Conservation (phyloP, 2,113 vertebrate species). For the Apteryx owenii region DNA sequence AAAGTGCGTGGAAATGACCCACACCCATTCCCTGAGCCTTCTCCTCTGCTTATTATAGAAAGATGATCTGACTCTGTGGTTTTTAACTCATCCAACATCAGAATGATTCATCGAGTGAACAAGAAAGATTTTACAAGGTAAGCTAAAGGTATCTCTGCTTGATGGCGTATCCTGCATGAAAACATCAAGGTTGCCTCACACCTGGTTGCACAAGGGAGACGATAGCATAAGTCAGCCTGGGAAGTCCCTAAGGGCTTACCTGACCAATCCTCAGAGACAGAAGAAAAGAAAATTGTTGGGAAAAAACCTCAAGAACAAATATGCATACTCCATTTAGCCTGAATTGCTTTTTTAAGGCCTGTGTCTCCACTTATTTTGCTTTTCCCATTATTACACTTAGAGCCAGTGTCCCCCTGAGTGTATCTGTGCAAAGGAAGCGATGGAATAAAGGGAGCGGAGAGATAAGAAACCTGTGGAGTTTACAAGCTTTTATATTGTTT, state of each 20-base stretch:
- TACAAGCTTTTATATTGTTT: neutral
- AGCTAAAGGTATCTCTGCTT: neutral
- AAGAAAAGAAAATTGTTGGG: neutral
- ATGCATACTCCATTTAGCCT: neutral
- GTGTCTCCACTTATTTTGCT: neutral
- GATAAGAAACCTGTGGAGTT: neutral
- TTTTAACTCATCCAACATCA: neutral
- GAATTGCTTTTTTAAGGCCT: neutral
- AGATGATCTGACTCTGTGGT: neutral
- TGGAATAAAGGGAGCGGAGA: neutral
- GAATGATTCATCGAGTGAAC: neutral
- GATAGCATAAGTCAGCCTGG: neutral
- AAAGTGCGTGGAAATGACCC: neutral
- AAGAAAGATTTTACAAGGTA: neutral
- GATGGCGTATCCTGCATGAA: neutral
- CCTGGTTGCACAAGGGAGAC: rapidly evolving
- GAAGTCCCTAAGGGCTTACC: neutral
- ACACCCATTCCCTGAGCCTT: neutral
- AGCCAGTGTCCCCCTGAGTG: neutral
- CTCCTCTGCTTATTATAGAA: neutral
- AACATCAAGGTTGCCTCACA: neutral
- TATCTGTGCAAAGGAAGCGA: neutral
- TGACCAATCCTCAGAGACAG: neutral
- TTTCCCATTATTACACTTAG: neutral
- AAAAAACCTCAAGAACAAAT: neutral